Percentiles rank a stretch among this genome's conserved stretches.
Evolutionary conservation across 2,797 vertebrate species (phyloP).

Genomic region (Enteromius treurensis): DNA sequence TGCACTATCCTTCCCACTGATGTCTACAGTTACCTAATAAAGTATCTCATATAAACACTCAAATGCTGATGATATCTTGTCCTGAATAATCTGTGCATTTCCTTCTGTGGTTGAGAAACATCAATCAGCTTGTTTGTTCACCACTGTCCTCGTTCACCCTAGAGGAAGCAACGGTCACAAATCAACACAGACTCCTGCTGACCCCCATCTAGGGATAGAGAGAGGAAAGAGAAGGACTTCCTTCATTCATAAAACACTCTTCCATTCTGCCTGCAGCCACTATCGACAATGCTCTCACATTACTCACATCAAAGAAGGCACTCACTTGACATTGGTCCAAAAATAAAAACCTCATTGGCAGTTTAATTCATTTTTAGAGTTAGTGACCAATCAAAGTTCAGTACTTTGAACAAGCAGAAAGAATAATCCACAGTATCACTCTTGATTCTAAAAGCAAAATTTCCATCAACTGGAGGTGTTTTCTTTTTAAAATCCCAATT

Average conservation of each 20-base stretch:
- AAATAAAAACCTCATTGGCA: constrained; percentile 7
- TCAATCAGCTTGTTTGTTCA: constrained; percentile 11
- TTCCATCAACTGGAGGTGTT: background rate
- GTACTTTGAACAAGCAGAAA: background rate
- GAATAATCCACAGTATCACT: background rate
- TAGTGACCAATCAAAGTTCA: background rate
- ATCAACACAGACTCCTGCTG: constrained; percentile 30
- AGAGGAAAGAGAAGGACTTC: constrained; percentile 14
- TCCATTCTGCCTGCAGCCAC: constrained; percentile 9
- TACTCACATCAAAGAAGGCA: background rate
- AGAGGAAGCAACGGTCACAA: constrained; percentile 20
- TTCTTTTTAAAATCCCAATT: background rate
- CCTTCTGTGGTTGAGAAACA: constrained; percentile 1
- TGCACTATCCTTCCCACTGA: background rate
- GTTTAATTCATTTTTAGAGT: background rate
- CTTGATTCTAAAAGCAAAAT: background rate
- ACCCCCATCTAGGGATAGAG: constrained; percentile 23
- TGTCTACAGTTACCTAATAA: constrained; percentile 14
- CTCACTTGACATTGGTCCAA: background rate
- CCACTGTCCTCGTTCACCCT: constrained; percentile 12
- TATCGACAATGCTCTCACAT: background rate
- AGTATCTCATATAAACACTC: background rate
- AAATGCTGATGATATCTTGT: background rate
- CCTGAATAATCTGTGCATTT: background rate
- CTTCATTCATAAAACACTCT: constrained; percentile 38